A percentile compares a stretch with the other conserved stretches of the same genome.
Conservation (phyloP, 2,888 invertebrate genomes). For the Agrenia bidenticulata region DNA sequence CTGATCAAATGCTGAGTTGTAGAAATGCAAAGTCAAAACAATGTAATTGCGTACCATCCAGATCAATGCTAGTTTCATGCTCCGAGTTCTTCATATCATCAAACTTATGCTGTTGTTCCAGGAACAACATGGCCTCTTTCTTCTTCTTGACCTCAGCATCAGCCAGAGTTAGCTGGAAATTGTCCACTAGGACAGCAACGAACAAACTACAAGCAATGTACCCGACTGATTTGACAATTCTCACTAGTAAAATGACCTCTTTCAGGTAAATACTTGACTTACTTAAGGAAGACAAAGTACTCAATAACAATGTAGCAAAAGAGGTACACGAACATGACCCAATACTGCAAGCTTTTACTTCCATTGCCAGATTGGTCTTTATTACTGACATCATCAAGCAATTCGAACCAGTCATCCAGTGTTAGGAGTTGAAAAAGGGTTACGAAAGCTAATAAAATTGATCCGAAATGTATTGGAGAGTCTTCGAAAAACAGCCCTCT, state of each 20-base stretch:
- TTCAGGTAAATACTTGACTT: constrained; percentile 1
- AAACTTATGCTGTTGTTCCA: constrained; percentile 31
- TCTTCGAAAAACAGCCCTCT: constrained; percentile 53
- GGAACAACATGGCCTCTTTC: constrained; percentile 24
- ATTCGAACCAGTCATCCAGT: constrained; percentile 55
- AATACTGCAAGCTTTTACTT: constrained; percentile 16
- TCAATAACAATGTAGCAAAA: constrained; percentile 54
- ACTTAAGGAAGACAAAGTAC: constrained; percentile 54
- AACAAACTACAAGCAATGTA: constrained; percentile 52
- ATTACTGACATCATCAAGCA: constrained; percentile 16
- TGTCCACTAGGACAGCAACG: constrained; percentile 55
- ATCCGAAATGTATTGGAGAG: constrained; percentile 53
- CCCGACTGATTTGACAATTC: background rate
- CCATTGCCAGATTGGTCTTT: background rate
- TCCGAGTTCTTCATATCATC: constrained; percentile 8
- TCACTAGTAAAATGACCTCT: background rate
- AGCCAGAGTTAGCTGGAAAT: constrained; percentile 54
- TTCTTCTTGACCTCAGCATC: constrained; percentile 45
- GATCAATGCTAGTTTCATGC: background rate
- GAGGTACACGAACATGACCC: constrained; percentile 54
- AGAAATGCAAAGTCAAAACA: background rate
- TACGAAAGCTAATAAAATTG: constrained; percentile 55
- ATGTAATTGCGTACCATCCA: no score
- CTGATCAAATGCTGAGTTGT: no score
- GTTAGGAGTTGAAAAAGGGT: constrained; percentile 58